A percentile compares a stretch with the other conserved stretches of the same genome.
Conservation (phyloP, 2,888 invertebrate genomes). For the Protula sp. region DNA sequence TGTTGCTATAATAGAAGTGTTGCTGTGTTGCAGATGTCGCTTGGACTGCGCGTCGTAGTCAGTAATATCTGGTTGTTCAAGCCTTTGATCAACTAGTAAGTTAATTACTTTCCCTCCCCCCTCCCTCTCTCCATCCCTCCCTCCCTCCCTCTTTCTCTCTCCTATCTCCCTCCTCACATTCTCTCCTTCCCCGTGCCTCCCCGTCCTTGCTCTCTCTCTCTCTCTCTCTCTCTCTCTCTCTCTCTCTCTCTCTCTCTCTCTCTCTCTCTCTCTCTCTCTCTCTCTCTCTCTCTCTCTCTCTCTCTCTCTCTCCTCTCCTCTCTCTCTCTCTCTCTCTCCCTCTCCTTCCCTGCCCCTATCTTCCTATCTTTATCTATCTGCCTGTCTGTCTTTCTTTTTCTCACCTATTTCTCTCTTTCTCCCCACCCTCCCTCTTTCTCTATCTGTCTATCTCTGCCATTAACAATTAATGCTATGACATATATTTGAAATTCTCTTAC, state of each 20-base stretch:
- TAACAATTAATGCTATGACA: too few relatives aligned
- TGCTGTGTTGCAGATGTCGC: conserved; percentile 35
- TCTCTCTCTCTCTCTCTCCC: not conserved
- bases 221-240: not conserved
- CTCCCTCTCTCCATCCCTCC: too few relatives aligned
- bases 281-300: not conserved
- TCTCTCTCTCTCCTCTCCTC: not conserved
- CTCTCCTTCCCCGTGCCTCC: too few relatives aligned
- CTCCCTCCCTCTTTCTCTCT: too few relatives aligned
- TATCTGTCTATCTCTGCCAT: not conserved
- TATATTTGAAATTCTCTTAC: too few relatives aligned
- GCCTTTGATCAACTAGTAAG: conserved; percentile 43
- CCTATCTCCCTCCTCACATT: too few relatives aligned
- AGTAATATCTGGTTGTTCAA: conserved; percentile 57
- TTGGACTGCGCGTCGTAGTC: conserved; percentile 35
- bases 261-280: not conserved
- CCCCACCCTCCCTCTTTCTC: not conserved
- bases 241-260: not conserved
- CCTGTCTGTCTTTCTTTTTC: too few relatives aligned
- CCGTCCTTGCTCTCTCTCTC: not conserved
- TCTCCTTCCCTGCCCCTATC: not conserved
- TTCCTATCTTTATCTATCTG: too few relatives aligned
- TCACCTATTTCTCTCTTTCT: too few relatives aligned
- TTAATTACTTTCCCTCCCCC: too few relatives aligned
- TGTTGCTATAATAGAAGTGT: too few relatives aligned